Conservation (phyloP, 35 echinoderm and acorn worm species). For the Chiridota heheva region DNA sequence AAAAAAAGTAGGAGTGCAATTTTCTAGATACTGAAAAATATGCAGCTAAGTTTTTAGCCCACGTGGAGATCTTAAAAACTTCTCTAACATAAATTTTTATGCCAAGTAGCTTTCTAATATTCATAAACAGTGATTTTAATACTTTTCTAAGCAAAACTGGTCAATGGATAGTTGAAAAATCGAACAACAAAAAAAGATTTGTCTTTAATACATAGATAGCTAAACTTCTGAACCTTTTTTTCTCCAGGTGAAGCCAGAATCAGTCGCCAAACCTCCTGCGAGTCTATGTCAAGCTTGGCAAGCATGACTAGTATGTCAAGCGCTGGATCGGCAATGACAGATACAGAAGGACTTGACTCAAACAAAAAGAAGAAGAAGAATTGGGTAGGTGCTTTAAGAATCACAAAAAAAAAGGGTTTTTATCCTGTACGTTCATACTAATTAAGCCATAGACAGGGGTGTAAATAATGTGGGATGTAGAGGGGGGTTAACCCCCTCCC, state of each 20-base stretch:
- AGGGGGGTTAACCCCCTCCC: not conserved
- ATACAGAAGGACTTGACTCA: conserved; percentile 64
- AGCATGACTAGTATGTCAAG: conserved; percentile 98
- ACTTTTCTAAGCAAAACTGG: no score
- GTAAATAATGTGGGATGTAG: not conserved
- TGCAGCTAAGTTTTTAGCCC: no score
- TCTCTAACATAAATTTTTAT: no score
- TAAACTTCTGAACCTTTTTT: not conserved
- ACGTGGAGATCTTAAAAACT: no score
- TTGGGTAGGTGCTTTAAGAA: conserved; percentile 91
- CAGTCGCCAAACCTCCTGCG: conserved; percentile 80
- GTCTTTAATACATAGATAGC: not conserved
- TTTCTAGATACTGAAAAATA: no score
- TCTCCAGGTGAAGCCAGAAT: conserved; percentile 50
- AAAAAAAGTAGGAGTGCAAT: no score
- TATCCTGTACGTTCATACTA: no score
- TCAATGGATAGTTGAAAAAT: no score
- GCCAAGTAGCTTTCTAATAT: no score
- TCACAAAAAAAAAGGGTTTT: not conserved
- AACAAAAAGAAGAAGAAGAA: conserved; percentile 99
- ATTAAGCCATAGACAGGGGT: not conserved
- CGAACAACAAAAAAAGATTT: not conserved
- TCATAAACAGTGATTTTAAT: no score
- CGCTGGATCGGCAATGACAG: conserved; percentile 86
- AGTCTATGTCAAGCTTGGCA: conserved; percentile 87